A percentile compares a stretch with the other conserved stretches of the same genome.
Evolutionary conservation across 2,797 vertebrate species (phyloP).

Genomic region (Prunella strophiata): DNA sequence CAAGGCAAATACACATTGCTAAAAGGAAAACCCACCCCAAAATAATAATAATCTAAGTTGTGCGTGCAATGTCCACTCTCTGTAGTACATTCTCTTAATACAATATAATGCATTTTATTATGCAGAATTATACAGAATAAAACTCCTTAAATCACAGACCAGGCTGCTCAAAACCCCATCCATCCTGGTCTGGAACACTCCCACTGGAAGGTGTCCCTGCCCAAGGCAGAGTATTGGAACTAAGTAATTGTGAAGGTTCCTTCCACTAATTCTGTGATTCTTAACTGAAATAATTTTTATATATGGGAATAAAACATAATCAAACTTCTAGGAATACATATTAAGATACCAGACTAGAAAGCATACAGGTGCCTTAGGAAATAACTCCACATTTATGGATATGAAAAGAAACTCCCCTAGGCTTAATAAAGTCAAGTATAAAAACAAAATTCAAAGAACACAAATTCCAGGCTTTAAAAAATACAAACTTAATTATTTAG

Average conservation of each 20-base stretch:
- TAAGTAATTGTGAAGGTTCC: not conserved
- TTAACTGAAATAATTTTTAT: not conserved
- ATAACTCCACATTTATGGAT: not conserved
- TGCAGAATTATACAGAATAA: not conserved
- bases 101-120: not conserved
- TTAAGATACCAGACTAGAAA: not conserved
- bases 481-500: not conserved
- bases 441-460: not conserved
- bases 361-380: not conserved
- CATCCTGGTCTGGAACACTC: not conserved
- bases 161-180: not conserved
- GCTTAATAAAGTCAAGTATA: not conserved
- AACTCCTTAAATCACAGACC: not conserved
- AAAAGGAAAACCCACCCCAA: fast-evolving
- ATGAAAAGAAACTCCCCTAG: not conserved
- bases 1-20: not conserved
- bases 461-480: not conserved
- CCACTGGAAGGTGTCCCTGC: not conserved
- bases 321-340: not conserved
- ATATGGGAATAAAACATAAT: not conserved
- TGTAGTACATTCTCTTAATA: not conserved
- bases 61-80: not conserved
- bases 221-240: not conserved
- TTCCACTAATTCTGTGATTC: not conserved
- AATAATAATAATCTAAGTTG: not conserved